A percentile compares a stretch with the other conserved stretches of the same genome.
Evolutionary conservation across 2,797 vertebrate species (phyloP).

Genomic region (Clamator glandarius): DNA sequence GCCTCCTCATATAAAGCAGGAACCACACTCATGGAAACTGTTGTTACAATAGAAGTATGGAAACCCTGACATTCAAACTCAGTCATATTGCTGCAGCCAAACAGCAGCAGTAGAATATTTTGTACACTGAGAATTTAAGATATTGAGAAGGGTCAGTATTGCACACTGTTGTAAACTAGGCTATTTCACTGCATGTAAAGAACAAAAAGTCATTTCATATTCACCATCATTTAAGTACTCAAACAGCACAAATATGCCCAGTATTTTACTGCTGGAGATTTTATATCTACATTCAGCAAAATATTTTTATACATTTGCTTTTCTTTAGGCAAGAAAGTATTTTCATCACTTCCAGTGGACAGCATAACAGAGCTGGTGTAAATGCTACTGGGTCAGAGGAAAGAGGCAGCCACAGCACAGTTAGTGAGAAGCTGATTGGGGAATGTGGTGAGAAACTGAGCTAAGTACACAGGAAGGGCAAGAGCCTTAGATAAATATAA

Average conservation of each 20-base stretch:
- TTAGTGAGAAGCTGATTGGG: conserved; percentile 46
- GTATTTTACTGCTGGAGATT: background rate
- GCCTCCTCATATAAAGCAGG: background rate
- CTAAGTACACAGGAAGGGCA: conserved; percentile 33
- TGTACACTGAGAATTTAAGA: background rate
- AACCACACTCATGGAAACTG: background rate
- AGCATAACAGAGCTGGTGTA: background rate
- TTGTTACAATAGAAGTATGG: background rate
- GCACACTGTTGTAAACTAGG: background rate
- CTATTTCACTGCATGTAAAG: background rate
- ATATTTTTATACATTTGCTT: background rate
- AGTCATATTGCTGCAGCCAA: background rate
- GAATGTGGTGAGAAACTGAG: conserved; percentile 27
- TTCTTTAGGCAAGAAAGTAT: background rate
- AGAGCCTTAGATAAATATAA: conserved; percentile 1
- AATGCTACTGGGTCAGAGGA: conserved; percentile 11
- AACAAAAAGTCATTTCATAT: background rate
- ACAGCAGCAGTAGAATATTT: background rate
- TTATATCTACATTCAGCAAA: background rate
- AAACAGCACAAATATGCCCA: background rate
- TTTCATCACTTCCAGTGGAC: background rate
- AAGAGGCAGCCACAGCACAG: background rate
- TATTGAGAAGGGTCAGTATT: background rate
- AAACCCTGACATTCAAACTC: background rate
- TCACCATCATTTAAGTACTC: background rate